Evolutionary conservation across 2,797 vertebrate genomes (phyloP).

Genomic region (Pangasius mekongensis): DNA sequence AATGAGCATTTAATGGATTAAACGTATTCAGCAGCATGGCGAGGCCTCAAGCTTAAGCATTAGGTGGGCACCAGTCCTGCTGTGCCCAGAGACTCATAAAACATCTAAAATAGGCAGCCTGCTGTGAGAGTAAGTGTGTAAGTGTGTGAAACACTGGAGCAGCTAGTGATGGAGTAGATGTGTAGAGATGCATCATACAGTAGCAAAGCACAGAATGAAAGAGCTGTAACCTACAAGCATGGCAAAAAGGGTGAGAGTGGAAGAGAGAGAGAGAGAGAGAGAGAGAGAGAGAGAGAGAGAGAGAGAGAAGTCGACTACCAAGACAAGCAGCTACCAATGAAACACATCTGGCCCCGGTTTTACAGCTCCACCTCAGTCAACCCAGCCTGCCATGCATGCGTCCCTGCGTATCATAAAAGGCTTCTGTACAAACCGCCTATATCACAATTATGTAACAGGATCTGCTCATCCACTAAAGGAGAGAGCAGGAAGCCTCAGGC

Average conservation of each 20-base stretch:
- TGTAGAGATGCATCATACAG: constrained; percentile 18
- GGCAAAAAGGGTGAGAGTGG: background rate
- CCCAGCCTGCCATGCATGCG: constrained; percentile 1
- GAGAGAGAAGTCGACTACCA: background rate
- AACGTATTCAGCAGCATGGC: constrained; percentile 35
- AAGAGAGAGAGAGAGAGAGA: background rate
- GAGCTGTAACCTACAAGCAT: background rate
- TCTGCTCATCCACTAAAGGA: constrained; percentile 8
- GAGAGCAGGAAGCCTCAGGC: constrained; percentile 13
- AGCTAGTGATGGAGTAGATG: constrained; percentile 1
- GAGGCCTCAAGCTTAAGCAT: constrained; percentile 37
- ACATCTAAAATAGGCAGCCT: constrained; percentile 37
- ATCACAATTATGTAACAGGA: constrained; percentile 39
- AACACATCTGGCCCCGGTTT: constrained; percentile 33
- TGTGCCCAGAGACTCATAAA: constrained; percentile 37
- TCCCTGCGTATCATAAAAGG: constrained; percentile 42
- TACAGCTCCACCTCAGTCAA: constrained; percentile 30
- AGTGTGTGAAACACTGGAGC: background rate
- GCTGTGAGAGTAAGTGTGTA: constrained; percentile 24
- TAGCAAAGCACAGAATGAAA: background rate
- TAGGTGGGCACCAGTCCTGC: constrained; percentile 41
- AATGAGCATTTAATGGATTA: constrained; percentile 40
- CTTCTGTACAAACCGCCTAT: constrained; percentile 30
- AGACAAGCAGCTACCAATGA: constrained; percentile 14
- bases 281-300: background rate